Evolutionary conservation across 2,888 invertebrate species (phyloP).

Genomic region (Metacarcinus magister): DNA sequence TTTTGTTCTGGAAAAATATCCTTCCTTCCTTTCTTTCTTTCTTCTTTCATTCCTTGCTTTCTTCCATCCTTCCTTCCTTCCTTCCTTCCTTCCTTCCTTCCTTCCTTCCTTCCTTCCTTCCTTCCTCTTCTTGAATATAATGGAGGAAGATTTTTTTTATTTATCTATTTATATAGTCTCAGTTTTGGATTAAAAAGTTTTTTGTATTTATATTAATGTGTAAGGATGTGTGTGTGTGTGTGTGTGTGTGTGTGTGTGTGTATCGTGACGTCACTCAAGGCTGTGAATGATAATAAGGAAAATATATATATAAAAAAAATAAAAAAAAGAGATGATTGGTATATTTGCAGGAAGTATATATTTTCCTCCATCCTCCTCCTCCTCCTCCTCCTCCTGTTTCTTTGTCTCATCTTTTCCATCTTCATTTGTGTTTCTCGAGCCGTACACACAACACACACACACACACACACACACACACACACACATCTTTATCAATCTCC

Average conservation of each 20-base stretch:
- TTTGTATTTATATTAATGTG: too few relatives aligned
- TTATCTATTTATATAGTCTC: not conserved
- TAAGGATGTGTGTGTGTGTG: not conserved
- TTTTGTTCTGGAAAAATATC: not conserved
- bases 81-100: too few relatives aligned
- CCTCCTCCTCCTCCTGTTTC: not conserved
- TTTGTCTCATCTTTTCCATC: not conserved
- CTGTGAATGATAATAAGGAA: not conserved
- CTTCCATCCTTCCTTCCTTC: too few relatives aligned
- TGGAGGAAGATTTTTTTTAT: not conserved
- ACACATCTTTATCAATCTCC: not conserved
- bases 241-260: slow-evolving; percentile 26
- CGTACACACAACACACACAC: not conserved
- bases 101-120: too few relatives aligned
- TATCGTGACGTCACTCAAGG: not conserved
- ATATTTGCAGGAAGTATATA: not conserved
- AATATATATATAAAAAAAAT: not conserved
- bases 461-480: not conserved
- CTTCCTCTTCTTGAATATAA: not conserved
- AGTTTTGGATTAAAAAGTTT: not conserved
- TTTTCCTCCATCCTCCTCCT: slow-evolving; percentile 16
- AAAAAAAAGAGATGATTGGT: not conserved
- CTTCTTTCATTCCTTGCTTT: not conserved
- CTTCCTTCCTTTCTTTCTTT: not conserved
- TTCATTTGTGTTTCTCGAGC: too few relatives aligned